Conservation (phyloP, 2,888 invertebrate genomes). For the Sesamia inferens region DNA sequence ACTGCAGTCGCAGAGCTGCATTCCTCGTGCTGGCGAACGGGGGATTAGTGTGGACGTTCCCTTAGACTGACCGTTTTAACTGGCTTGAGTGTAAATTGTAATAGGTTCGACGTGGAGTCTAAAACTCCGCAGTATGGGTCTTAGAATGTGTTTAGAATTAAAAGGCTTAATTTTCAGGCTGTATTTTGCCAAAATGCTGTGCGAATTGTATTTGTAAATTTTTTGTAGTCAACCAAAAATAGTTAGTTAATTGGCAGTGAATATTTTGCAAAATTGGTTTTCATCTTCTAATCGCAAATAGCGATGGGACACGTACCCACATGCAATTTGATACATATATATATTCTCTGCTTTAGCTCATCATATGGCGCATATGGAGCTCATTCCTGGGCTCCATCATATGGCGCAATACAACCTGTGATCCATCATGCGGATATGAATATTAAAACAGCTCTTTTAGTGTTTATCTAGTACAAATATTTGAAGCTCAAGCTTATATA, state of each 20-base stretch:
- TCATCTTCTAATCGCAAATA: not conserved
- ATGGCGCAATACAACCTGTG: no score
- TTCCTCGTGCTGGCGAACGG: conserved; percentile 81
- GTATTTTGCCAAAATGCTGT: not conserved
- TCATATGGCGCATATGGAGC: no score
- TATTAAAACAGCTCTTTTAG: not conserved
- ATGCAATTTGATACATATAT: not conserved
- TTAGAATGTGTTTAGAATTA: not conserved
- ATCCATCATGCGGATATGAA: no score
- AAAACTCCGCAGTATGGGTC: not conserved
- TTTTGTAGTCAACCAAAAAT: not conserved
- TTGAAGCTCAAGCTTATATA: no score
- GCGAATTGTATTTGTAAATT: not conserved
- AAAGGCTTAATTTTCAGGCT: not conserved
- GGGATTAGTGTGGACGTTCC: conserved; percentile 73
- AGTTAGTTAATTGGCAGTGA: not conserved
- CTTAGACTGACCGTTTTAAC: conserved; percentile 18
- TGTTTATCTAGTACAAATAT: not conserved
- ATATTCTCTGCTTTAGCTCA: no score
- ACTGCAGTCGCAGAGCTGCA: conserved; percentile 88
- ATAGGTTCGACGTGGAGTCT: not conserved
- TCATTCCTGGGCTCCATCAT: no score
- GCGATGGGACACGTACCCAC: no score
- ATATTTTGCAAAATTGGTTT: not conserved
- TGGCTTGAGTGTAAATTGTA: no score